These are phyloP conservation scores for Drosophila ochracea DNA, from an alignment of 2,888 invertebrate genomes.

Conservation along the genomic window DNA sequence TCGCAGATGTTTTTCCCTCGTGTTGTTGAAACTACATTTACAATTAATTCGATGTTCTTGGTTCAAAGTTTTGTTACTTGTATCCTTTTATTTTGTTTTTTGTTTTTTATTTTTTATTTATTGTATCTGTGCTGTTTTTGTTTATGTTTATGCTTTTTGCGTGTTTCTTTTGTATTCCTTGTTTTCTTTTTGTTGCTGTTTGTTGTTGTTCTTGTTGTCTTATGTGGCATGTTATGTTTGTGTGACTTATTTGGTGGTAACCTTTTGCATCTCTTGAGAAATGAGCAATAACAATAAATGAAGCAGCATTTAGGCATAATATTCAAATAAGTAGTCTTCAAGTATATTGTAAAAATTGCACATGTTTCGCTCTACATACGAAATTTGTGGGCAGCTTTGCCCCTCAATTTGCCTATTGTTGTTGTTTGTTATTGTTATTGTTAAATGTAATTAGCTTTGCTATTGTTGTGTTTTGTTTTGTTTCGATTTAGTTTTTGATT, in stretches of 20 bases:
- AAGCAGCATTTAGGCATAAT: slow-evolving; percentile 39
- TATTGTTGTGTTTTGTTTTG: slow-evolving; percentile 50
- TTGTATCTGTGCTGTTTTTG: slow-evolving; percentile 24
- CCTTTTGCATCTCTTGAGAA: slow-evolving; percentile 41
- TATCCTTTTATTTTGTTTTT: slow-evolving; percentile 32
- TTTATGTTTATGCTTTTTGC: slow-evolving; percentile 14
- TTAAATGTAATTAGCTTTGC: slow-evolving; percentile 60
- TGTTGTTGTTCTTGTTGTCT: slow-evolving; percentile 6
- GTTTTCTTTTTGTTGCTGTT: not conserved
- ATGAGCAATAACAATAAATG: slow-evolving; percentile 40
- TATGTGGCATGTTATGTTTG: slow-evolving; percentile 42
- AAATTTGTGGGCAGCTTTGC: slow-evolving; percentile 8
- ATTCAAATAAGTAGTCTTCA: slow-evolving; percentile 34
- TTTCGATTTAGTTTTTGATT: not conserved
- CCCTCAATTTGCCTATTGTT: slow-evolving; percentile 54
- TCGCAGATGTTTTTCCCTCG: slow-evolving; percentile 46
- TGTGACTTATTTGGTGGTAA: slow-evolving; percentile 41
- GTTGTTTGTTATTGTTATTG: slow-evolving; percentile 18
- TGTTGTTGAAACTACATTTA: slow-evolving; percentile 77
- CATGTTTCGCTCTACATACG: slow-evolving; percentile 33
- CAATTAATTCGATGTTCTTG: slow-evolving; percentile 84
- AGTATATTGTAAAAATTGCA: slow-evolving; percentile 65
- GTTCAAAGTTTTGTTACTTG: slow-evolving; percentile 74
- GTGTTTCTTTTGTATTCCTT: slow-evolving; percentile 11
- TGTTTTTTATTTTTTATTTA: slow-evolving; percentile 36